Percentiles rank a stretch among this genome's conserved stretches.
phyloP scores from a whole-genome alignment of 2,888 invertebrate genomes.

The Stictocephala bisonia region DNA sequence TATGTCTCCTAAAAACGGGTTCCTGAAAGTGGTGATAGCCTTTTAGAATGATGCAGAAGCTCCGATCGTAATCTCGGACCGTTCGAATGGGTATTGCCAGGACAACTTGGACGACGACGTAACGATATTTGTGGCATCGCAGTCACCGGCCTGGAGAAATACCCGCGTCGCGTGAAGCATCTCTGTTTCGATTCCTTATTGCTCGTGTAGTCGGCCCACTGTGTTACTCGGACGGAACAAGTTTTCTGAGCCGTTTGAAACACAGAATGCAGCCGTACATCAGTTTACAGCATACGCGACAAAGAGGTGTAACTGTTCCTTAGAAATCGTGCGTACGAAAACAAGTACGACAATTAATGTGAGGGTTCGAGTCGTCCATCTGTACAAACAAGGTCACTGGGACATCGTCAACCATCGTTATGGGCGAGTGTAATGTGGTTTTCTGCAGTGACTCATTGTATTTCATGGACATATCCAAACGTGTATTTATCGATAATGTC shows the following conservation, averaged over 20 bases:
- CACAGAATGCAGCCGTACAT: not conserved
- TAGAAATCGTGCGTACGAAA: not conserved
- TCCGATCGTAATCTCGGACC: no score
- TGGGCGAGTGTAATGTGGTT: not conserved
- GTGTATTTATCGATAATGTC: slow-evolving; percentile 2
- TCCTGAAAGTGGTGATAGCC: not conserved
- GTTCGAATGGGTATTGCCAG: no score
- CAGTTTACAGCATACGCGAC: not conserved
- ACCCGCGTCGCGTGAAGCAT: no score
- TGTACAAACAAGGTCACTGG: not conserved
- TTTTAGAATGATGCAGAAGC: not conserved
- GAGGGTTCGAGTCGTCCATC: not conserved
- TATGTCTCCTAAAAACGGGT: not conserved
- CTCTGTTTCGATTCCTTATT: no score
- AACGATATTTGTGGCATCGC: no score
- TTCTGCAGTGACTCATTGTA: slow-evolving; percentile 4
- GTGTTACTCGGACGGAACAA: no score
- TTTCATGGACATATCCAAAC: not conserved
- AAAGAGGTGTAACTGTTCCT: not conserved
- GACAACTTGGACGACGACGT: no score
- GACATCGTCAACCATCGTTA: not conserved
- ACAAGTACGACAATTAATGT: not conserved
- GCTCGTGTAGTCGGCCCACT: no score
- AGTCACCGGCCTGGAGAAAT: no score
- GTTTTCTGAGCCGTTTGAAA: no score